Percentiles rank a stretch among this genome's conserved stretches.
Conservation (phyloP, 2,888 invertebrate species). For the Tribolium freemani region DNA sequence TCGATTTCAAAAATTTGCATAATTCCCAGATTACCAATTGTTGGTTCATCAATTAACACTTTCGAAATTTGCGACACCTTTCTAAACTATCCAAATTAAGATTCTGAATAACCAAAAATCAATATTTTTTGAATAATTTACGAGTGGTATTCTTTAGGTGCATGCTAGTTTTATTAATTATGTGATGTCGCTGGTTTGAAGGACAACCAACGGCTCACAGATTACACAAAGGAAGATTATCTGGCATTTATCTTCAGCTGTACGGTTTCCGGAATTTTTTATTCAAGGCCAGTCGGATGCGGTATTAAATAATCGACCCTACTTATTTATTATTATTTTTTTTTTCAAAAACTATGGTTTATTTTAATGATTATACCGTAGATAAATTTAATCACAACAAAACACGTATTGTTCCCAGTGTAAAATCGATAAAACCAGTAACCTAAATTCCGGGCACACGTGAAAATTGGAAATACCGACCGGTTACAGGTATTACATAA, state of each 20-base stretch:
- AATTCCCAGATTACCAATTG: not conserved
- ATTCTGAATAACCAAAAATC: not conserved
- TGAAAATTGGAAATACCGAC: not conserved
- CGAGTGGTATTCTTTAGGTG: not conserved
- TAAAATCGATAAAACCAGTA: not conserved
- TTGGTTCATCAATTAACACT: not conserved
- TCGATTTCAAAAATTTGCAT: not conserved
- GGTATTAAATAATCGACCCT: not conserved
- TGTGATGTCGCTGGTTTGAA: not conserved
- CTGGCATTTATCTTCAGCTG: not conserved
- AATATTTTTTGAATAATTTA: not conserved
- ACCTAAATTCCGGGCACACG: not conserved
- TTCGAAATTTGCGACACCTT: not conserved
- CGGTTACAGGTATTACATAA: conserved; percentile 22
- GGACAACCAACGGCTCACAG: not conserved
- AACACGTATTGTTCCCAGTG: not conserved
- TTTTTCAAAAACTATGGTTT: no score
- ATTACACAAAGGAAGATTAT: not conserved
- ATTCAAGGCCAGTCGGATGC: not conserved
- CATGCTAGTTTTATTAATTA: no score
- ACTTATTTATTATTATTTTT: no score
- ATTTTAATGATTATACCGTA: no score
- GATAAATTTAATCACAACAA: no score
- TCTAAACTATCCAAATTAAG: not conserved
- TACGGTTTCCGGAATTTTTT: not conserved